phyloP scores from a whole-genome alignment of 1,140 invertebrate genomes.

The Diachasmimorpha longicaudata region DNA sequence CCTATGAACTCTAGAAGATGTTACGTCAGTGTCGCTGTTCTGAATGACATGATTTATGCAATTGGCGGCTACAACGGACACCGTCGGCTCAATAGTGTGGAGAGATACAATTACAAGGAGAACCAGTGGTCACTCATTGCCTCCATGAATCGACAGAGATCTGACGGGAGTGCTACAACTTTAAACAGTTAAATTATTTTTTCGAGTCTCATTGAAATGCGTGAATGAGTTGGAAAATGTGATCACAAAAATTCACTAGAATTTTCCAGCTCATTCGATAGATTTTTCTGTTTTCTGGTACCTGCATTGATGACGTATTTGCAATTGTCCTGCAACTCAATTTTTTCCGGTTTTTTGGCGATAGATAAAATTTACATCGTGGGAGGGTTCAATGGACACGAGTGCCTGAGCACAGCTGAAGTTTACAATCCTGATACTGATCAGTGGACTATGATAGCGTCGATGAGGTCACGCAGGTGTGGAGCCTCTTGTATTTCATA shows the following conservation, averaged over 20 bases:
- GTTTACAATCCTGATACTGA: slow-evolving; percentile 83
- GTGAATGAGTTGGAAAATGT: not conserved
- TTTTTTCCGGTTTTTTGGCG: not conserved
- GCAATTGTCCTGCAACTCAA: not conserved
- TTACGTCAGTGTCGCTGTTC: slow-evolving; percentile 71
- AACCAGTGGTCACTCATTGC: slow-evolving; percentile 72
- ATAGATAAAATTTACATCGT: slow-evolving; percentile 81
- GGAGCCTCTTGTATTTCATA: slow-evolving; percentile 69
- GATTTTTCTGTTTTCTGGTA: no score
- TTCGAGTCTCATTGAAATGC: no score
- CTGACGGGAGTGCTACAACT: slow-evolving; percentile 71
- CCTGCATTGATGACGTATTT: no score
- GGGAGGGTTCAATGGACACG: slow-evolving; percentile 89
- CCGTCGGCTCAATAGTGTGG: slow-evolving; percentile 75
- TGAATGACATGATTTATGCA: slow-evolving; percentile 74
- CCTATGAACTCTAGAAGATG: slow-evolving; percentile 71
- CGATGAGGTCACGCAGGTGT: slow-evolving; percentile 67
- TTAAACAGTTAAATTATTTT: slow-evolving; percentile 57
- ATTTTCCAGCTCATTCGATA: no score
- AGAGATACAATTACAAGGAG: slow-evolving; percentile 73
- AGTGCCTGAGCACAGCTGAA: slow-evolving; percentile 86
- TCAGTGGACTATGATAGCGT: slow-evolving; percentile 82
- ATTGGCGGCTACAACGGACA: slow-evolving; percentile 82
- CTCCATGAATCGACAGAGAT: slow-evolving; percentile 71
- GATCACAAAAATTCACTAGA: not conserved